Conservation (phyloP, 2,888 invertebrate species). For the Ditylenchus weischeri region DNA sequence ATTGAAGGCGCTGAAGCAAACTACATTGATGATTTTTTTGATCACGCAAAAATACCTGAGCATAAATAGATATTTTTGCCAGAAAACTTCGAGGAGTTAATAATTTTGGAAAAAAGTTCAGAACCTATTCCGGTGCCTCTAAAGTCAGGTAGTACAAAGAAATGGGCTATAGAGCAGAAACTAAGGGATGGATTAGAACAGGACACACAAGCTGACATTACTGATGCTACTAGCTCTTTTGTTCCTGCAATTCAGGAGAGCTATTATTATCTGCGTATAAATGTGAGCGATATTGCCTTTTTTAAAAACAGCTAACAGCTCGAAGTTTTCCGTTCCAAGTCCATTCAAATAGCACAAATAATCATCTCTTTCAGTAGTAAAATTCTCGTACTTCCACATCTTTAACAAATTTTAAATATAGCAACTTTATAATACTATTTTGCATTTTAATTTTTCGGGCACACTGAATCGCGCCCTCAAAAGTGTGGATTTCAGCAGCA, state of each 20-base stretch:
- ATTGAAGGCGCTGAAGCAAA: neutral
- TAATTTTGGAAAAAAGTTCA: neutral
- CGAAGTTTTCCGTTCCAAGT: neutral
- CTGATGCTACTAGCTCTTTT: no score
- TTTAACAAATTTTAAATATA: neutral
- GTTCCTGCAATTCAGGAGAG: neutral
- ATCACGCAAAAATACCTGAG: neutral
- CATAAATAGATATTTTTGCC: no score
- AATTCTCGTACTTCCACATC: neutral
- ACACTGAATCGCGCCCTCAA: no score
- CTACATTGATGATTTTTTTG: neutral
- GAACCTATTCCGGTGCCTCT: neutral
- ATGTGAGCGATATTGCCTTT: neutral
- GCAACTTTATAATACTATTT: no score
- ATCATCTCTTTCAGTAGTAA: neutral
- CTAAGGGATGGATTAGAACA: neutral
- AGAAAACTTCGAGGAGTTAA: no score
- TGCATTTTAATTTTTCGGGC: no score
- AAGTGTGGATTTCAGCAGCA: no score
- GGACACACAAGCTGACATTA: no score
- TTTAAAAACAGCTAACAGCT: neutral
- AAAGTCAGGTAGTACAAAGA: neutral
- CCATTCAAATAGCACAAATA: slow-evolving; percentile 3
- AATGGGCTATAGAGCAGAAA: neutral
- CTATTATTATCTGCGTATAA: neutral